phyloP scores from a whole-genome alignment of 2,888 invertebrate genomes.

The Ennomos fuscantarius region DNA sequence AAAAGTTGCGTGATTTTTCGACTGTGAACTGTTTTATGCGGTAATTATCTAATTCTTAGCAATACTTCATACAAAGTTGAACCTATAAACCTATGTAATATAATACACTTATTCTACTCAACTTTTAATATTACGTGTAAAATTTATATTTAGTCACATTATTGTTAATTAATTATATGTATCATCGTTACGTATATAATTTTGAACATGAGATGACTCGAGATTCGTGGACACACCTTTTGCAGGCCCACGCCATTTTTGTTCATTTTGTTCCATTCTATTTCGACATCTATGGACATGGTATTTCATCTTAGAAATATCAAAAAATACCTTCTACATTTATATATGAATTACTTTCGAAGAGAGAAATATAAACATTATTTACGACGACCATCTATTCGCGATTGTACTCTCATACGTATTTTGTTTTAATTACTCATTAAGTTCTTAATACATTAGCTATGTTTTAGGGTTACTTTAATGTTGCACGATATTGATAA shows the following conservation, averaged over 20 bases:
- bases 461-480: constrained; percentile 57
- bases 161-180: constrained; percentile 83
- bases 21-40: constrained; percentile 42
- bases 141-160: constrained; percentile 83
- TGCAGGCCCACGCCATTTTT: constrained; percentile 55
- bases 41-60: constrained; percentile 66
- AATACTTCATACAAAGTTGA: constrained; percentile 81
- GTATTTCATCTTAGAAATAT: constrained; percentile 71
- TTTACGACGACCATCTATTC: constrained; percentile 70
- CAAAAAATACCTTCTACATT: constrained; percentile 75
- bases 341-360: constrained; percentile 60
- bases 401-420: constrained; percentile 85
- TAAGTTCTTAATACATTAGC: constrained; percentile 70
- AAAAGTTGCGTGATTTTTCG: constrained; percentile 56
- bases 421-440: constrained; percentile 78
- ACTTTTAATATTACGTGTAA: constrained; percentile 82
- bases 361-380: constrained; percentile 65
- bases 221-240: constrained; percentile 60
- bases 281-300: constrained; percentile 71
- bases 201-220: constrained; percentile 83
- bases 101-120: constrained; percentile 82
- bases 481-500: constrained; percentile 56
- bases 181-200: constrained; percentile 85
- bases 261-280: constrained; percentile 61
- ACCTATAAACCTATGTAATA: constrained; percentile 74